Base-by-base conservation (phyloP, 2,797 vertebrate species). In the Hyperoplus lanceolatus region DNA sequence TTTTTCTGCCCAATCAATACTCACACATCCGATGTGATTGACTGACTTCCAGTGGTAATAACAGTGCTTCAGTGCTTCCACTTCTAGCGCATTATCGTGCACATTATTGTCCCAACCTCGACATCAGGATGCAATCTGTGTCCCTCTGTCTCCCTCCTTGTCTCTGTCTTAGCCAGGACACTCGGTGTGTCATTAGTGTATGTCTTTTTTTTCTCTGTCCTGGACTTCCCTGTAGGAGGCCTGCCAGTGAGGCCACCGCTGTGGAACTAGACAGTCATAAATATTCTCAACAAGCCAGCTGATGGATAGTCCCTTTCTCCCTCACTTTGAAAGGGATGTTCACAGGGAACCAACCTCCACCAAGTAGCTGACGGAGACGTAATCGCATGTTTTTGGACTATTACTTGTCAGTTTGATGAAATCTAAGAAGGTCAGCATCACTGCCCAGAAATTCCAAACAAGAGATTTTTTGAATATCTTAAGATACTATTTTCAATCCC, bases 211-310 rank as follows among this genome's bases (percentile, higher is more conserved):
- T 73, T 69, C 56, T 69, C 60, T 15, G 48, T 79, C 90, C 75
- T 72, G 81, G 88, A 79, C 86, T 86, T 73, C 81, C 57, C 83
- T 75, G 76, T 55, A 77, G 78, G 84, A 83, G 84, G 64, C 78
- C 82, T 81, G 86, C 85, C 79, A 88, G 82, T 70, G 85, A 93
- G 29, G 84, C 85, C 89, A 91, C 84, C 63, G 48, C 88, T 67
- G 88, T 87, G 87, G 82, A 88, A 87, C 90, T 69, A 87, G 86
- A 82, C 83, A 84, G 87, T 90, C 90, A 90, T 92, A 92, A 94
- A 92, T 91, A 94, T 90, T 92, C 92, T 89, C 87, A 92, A 92
- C 87, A 89, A 87, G 89, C 84, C 82, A 14, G 85, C 86, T 92
- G 91, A 93, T 92, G 87, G 90, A 92, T 92, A 82, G 77, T 81